A percentile compares a stretch with the other conserved stretches of the same genome.
These are phyloP conservation scores for Oreonectes daqikongensis DNA, from an alignment of 2,797 vertebrate genomes.

Conservation along the genomic window DNA sequence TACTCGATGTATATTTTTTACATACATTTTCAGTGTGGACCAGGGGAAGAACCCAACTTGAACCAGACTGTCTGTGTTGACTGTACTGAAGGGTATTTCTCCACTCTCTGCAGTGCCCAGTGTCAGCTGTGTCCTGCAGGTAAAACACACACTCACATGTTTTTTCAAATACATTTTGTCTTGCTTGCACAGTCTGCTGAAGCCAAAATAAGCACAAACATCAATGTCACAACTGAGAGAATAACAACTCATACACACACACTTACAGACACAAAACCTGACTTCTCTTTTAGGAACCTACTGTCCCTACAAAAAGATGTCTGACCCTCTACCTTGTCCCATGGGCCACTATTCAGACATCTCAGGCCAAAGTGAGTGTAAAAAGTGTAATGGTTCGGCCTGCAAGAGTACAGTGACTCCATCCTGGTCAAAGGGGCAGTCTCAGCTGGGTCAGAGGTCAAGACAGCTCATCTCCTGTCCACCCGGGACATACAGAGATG, in stretches of 20 bases:
- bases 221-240: constrained; percentile 20
- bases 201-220: constrained; percentile 28
- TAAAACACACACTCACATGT: constrained; percentile 58
- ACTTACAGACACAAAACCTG: not conserved
- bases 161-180: constrained; percentile 56
- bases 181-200: constrained; percentile 38
- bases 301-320: constrained; percentile 74
- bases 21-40: constrained; percentile 66
- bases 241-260: not conserved
- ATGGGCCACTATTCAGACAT: constrained; percentile 66
- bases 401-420: constrained; percentile 60
- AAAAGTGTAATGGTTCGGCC: constrained; percentile 68
- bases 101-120: constrained; percentile 64
- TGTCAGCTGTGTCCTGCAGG: constrained; percentile 82
- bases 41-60: constrained; percentile 75
- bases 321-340: constrained; percentile 71
- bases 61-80: constrained; percentile 68
- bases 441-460: constrained; percentile 60
- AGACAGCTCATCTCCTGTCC: constrained; percentile 67
- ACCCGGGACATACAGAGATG: constrained; percentile 71
- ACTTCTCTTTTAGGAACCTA: constrained; percentile 71
- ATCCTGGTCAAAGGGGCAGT: constrained; percentile 59
- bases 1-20: not conserved
- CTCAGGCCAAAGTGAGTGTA: constrained; percentile 71
- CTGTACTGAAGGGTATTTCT: constrained; percentile 73